Conservation (phyloP, 2,797 vertebrate species). For the Neosilurus hyrtlii region DNA sequence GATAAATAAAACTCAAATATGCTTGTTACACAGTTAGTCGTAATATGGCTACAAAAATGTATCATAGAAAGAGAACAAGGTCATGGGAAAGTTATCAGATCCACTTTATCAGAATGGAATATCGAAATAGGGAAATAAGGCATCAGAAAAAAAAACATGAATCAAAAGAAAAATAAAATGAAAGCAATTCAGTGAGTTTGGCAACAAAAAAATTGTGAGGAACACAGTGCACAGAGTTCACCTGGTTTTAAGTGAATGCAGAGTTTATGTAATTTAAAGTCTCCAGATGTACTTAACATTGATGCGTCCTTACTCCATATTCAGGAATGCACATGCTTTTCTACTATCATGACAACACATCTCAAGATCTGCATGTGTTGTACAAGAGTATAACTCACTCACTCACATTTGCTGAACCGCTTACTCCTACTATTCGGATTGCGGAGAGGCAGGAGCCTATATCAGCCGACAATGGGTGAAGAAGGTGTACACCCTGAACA, state of each 20-base stretch:
- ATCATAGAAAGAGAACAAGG: background rate
- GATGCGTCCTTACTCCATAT: background rate
- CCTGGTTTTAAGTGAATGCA: conserved; percentile 22
- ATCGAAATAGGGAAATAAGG: conserved; percentile 8
- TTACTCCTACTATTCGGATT: too few species aligned
- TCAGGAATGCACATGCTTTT: background rate
- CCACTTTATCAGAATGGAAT: conserved; percentile 4
- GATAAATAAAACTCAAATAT: background rate
- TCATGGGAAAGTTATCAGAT: background rate
- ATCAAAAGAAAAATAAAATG: background rate
- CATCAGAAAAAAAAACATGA: background rate
- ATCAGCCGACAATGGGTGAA: too few species aligned
- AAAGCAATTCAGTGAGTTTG: background rate
- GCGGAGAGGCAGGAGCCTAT: too few species aligned
- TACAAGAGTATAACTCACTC: background rate
- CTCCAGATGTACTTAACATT: conserved; percentile 5
- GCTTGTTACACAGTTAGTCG: background rate
- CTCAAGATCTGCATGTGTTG: background rate
- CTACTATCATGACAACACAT: background rate
- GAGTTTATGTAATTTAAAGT: conserved; percentile 13
- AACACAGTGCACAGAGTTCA: background rate
- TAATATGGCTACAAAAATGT: conserved; percentile 18
- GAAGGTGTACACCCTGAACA: too few species aligned
- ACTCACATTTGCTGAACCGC: too few species aligned
- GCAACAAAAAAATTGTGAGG: background rate